Evolutionary conservation across 2,113 vertebrate genomes (phyloP), one percentile per base, ranked within the genome.

Genomic region (Dipodomys ordii): DNA sequence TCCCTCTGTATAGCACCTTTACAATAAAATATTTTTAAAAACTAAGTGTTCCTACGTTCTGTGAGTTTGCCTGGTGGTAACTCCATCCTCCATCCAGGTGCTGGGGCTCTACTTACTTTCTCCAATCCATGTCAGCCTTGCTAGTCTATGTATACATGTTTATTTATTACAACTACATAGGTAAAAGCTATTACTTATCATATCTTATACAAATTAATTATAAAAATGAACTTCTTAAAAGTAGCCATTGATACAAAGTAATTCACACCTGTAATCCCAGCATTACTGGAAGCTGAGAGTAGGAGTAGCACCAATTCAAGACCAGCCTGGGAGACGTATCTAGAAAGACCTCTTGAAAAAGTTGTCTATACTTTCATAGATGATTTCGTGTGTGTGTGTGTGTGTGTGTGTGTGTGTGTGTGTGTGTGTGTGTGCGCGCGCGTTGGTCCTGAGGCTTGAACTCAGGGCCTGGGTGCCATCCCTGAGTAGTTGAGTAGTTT

Each of bases 161-260:
- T 78, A 68, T 4, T 91, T 69, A 84, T 88, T 90, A 87, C 6
- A 78, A 44, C 67, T 74, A 73, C 25, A 73, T 64, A 20, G 62
- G 12, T 84, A 74, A 64, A 87, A 69, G 72, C 10, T 3, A 72
- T 16, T 91, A 23, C 35, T 87, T 11, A 81, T n/a, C 69, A 7
- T 90, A 32, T 28, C 57, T 93, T 76, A 72, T 57, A 16, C 53
- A 13, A 13, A 57, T 57, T 57, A 57, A 57, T 57, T 57, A 57
- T 13, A 57, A 57, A 57, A 57, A 57, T 57, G 87, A 92, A 88
- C 69, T 69, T 74, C 69, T 72, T 87, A 23, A 53, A 90, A 92
- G 7, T 80, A 73, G 15, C 53, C 53, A 57, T 64, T 64, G 62
- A 64, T 20, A 20, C 9, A 25, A 23, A 25, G 62, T 64, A 25